A percentile compares a stretch with the other conserved stretches of the same genome.
Evolutionary conservation across 2,797 vertebrate genomes (phyloP).

Genomic region (Argya squamiceps): DNA sequence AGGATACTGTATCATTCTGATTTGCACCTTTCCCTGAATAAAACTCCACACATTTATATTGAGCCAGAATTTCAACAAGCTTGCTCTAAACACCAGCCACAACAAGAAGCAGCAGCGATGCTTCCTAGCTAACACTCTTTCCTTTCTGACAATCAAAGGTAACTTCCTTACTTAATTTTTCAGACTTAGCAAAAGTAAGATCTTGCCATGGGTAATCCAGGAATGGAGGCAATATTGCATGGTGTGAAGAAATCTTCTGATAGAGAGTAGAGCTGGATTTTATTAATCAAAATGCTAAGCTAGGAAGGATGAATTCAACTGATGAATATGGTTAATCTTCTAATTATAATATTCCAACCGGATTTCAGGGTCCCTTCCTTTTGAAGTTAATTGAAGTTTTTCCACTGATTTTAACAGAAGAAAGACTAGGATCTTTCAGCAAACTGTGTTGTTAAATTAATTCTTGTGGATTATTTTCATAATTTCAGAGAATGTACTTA

Average conservation of each 20-base stretch:
- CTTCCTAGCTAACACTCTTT: background rate
- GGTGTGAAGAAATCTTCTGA: constrained; percentile 21
- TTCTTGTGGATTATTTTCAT: background rate
- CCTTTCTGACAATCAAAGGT: background rate
- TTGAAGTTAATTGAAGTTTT: constrained; percentile 63
- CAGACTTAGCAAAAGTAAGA: constrained; percentile 6
- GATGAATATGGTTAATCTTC: constrained; percentile 47
- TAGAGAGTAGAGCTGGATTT: constrained; percentile 22
- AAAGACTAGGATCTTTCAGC: constrained; percentile 17
- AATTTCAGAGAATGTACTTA: background rate
- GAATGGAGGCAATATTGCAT: background rate
- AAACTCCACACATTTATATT: background rate
- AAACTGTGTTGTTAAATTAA: constrained; percentile 10
- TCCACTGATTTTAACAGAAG: constrained; percentile 4
- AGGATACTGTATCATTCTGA: accelerated
- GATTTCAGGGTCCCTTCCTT: constrained; percentile 42
- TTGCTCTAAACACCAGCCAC: background rate
- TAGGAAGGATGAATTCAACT: constrained; percentile 6
- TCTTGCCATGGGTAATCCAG: background rate
- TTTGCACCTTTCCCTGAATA: background rate
- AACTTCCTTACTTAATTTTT: background rate
- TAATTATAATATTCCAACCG: constrained; percentile 43
- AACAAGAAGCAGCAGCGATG: background rate
- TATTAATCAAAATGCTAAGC: constrained; percentile 60
- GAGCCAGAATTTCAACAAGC: background rate